phyloP scores from a whole-genome alignment of 2,888 invertebrate genomes.

The Nomada fabriciana region DNA sequence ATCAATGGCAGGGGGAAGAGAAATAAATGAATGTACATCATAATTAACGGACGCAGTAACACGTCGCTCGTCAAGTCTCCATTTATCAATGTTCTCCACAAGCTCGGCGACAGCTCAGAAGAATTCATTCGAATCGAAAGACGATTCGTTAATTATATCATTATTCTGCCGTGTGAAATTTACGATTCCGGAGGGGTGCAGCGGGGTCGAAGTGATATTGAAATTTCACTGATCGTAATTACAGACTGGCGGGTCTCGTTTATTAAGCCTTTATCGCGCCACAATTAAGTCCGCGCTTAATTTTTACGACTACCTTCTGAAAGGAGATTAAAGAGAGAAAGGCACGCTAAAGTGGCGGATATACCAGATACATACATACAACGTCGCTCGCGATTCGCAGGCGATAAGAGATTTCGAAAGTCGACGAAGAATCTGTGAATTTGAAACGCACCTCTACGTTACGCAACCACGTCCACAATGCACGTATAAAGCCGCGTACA shows the following conservation, averaged over 20 bases:
- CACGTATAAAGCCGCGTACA: slow-evolving; percentile 19
- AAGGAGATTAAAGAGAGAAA: neutral
- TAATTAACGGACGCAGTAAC: too few relatives aligned
- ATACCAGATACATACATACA: too few relatives aligned
- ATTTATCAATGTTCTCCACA: too few relatives aligned
- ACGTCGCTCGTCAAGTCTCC: too few relatives aligned
- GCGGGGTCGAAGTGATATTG: neutral
- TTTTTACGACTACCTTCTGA: neutral
- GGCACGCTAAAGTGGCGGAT: neutral
- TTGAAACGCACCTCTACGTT: slow-evolving; percentile 40
- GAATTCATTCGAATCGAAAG: too few relatives aligned
- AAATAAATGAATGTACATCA: too few relatives aligned
- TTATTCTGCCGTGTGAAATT: too few relatives aligned
- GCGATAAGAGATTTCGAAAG: slow-evolving; percentile 8
- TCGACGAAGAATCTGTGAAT: slow-evolving; percentile 16
- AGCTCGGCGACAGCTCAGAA: too few relatives aligned
- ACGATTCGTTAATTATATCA: too few relatives aligned
- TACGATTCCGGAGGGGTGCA: neutral
- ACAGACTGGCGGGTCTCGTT: neutral
- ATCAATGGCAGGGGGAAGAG: too few relatives aligned
- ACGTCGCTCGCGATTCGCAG: neutral
- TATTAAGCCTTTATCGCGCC: slow-evolving; percentile 1
- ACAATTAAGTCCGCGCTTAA: slow-evolving; percentile 5
- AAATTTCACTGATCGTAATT: neutral
- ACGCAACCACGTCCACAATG: slow-evolving; percentile 46